A percentile compares a stretch with the other conserved stretches of the same genome.
phyloP scores from a whole-genome alignment of 23 tunicate genomes.

The Ascidia mentula region DNA sequence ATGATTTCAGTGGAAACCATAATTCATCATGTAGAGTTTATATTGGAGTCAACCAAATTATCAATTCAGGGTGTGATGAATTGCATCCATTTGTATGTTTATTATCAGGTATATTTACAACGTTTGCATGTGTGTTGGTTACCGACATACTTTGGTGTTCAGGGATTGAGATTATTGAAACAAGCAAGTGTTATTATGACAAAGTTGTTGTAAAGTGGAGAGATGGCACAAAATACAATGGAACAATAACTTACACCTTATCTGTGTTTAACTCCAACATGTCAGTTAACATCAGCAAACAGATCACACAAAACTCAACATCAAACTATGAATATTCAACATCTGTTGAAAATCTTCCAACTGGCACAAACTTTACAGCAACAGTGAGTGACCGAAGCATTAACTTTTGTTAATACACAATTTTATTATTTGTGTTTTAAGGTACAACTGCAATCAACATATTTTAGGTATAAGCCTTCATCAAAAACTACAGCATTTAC shows the following conservation, averaged over 20 bases:
- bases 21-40: not conserved
- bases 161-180: not conserved
- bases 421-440: too few relatives aligned
- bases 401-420: too few relatives aligned
- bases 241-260: not conserved
- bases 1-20: too few relatives aligned
- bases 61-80: not conserved
- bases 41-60: not conserved
- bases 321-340: not conserved
- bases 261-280: not conserved
- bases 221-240: not conserved
- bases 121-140: not conserved
- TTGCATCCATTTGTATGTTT: not conserved
- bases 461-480: too few relatives aligned
- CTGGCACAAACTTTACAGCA: not conserved
- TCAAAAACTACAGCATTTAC: too few relatives aligned
- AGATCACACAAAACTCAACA: not conserved
- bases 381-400: too few relatives aligned
- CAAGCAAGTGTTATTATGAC: not conserved
- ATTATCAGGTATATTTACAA: not conserved
- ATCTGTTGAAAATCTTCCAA: slow-evolving; percentile 3
- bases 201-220: slow-evolving; percentile 1
- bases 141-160: too few relatives aligned
- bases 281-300: not conserved
- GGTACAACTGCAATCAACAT: too few relatives aligned